These are phyloP conservation scores for Uloborus plumipes DNA, from an alignment of 2,888 invertebrate species.

Conservation along the genomic window DNA sequence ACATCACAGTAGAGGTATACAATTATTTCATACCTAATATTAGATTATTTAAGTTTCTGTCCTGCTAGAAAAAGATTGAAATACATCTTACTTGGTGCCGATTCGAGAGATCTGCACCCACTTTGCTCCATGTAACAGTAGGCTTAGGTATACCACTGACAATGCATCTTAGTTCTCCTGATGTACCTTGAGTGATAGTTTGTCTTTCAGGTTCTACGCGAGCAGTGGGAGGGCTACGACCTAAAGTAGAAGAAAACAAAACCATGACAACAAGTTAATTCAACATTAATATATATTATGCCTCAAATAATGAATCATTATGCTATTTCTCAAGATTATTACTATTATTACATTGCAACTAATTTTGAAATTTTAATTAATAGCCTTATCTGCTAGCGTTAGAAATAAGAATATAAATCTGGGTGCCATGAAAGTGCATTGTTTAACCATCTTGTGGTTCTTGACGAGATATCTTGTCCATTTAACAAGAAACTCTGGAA, in stretches of 20 bases:
- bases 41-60: neutral
- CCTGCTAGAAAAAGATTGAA: neutral
- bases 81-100: slow-evolving; percentile 72
- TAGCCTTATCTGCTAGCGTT: too few species aligned
- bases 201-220: slow-evolving; percentile 78
- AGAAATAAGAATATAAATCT: too few species aligned
- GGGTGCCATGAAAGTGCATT: too few species aligned
- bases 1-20: neutral
- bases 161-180: slow-evolving; percentile 81
- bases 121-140: slow-evolving; percentile 85
- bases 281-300: neutral
- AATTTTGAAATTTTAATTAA: too few species aligned
- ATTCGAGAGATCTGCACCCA: slow-evolving; percentile 72
- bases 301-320: neutral
- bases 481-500: too few species aligned
- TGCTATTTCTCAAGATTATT: too few species aligned
- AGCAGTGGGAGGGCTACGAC: slow-evolving; percentile 74
- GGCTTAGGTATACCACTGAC: slow-evolving; percentile 83
- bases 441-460: too few species aligned
- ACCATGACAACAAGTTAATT: neutral
- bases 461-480: too few species aligned
- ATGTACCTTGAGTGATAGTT: slow-evolving; percentile 78
- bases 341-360: too few species aligned
- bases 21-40: neutral
- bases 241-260: slow-evolving; percentile 33